These are phyloP conservation scores for Mimumesa dahlbomi DNA, from an alignment of 2,888 invertebrate species.

Conservation along the genomic window DNA sequence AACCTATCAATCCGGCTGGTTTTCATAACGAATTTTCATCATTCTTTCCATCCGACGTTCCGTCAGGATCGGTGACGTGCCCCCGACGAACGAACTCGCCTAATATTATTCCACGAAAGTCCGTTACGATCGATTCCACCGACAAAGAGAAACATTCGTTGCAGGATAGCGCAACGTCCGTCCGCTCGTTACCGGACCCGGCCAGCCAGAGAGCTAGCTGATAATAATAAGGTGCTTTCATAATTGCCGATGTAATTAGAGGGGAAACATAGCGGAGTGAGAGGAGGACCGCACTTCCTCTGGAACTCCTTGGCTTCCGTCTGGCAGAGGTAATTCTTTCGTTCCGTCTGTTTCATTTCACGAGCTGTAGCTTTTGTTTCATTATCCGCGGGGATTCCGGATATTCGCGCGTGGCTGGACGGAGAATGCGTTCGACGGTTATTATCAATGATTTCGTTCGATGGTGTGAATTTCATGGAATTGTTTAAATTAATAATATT, in stretches of 20 bases:
- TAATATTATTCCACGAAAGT: neutral
- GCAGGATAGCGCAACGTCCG: conserved; percentile 54
- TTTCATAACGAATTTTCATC: too few species aligned
- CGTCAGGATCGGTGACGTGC: too few species aligned
- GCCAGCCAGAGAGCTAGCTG: conserved; percentile 49
- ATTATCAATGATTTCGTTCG: too few species aligned
- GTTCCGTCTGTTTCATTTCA: neutral
- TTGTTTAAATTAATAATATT: too few species aligned
- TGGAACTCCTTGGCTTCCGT: conserved; percentile 11
- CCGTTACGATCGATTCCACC: conserved; percentile 25
- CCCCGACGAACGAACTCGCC: too few species aligned
- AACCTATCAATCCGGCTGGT: too few species aligned
- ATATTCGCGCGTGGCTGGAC: too few species aligned
- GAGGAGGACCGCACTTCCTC: conserved; percentile 39
- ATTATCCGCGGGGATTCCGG: neutral
- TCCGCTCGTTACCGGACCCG: conserved; percentile 53
- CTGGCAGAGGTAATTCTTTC: neutral
- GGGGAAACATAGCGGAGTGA: conserved; percentile 55
- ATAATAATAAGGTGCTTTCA: conserved; percentile 59
- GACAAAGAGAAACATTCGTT: conserved; percentile 37
- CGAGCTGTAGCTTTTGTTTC: neutral
- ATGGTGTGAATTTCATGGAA: too few species aligned
- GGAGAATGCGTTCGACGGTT: too few species aligned
- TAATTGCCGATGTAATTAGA: conserved; percentile 70
- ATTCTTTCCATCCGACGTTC: too few species aligned